Evolutionary conservation across 1,140 invertebrate genomes (phyloP).

Genomic region (Listronotus oregonensis): DNA sequence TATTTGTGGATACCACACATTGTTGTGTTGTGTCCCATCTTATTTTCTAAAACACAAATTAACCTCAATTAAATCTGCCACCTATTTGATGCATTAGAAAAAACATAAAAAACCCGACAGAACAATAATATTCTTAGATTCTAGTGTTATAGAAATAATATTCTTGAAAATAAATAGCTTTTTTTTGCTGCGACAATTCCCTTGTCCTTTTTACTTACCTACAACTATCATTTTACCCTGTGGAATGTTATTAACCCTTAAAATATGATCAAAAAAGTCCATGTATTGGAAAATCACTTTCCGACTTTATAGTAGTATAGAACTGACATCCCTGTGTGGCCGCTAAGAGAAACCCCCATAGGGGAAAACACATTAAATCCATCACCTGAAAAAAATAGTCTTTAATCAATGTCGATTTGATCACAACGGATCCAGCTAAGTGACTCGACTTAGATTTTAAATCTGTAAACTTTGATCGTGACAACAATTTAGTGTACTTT

Average conservation of each 20-base stretch:
- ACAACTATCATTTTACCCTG: slow-evolving; percentile 52
- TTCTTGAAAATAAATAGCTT: too few species aligned
- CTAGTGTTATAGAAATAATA: too few species aligned
- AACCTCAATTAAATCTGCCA: background rate
- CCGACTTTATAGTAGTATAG: slow-evolving; percentile 34
- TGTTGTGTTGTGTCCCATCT: slow-evolving; percentile 16
- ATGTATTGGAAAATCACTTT: slow-evolving; percentile 53
- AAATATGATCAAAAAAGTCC: slow-evolving; percentile 54
- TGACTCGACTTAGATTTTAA: too few species aligned
- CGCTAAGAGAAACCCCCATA: slow-evolving; percentile 59
- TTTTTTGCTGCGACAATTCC: too few species aligned
- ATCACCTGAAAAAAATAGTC: slow-evolving; percentile 32
- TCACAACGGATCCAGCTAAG: too few species aligned
- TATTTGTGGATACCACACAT: slow-evolving; percentile 27
- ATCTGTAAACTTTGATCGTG: too few species aligned
- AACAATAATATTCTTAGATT: too few species aligned
- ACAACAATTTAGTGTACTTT: too few species aligned
- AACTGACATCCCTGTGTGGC: slow-evolving; percentile 54
- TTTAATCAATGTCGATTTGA: slow-evolving; percentile 46
- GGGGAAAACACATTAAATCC: slow-evolving; percentile 59
- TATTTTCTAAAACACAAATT: slow-evolving; percentile 10
- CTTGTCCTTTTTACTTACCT: slow-evolving; percentile 27
- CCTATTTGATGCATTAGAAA: too few species aligned
- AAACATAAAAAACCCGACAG: too few species aligned
- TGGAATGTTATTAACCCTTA: slow-evolving; percentile 54